A percentile compares a stretch with the other conserved stretches of the same genome.
Conservation (phyloP, 2,797 vertebrate species). For the Anabas testudineus region DNA sequence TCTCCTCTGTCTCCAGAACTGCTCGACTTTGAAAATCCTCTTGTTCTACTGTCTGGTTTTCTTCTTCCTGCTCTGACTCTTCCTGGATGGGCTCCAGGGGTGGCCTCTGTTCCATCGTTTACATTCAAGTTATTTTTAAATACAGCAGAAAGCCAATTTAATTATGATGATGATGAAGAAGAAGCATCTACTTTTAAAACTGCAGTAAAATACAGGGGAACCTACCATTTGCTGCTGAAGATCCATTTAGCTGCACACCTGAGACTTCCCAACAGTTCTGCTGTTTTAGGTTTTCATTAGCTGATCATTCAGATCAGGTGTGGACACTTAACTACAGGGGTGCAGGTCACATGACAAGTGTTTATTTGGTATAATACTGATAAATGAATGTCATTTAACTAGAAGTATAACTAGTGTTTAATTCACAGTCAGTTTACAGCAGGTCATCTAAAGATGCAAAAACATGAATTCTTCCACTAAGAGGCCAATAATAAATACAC, state of each 20-base stretch:
- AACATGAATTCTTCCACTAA: no score
- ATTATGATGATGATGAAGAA: no score
- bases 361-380: no score
- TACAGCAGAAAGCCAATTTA: no score
- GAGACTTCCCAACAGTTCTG: constrained; percentile 6
- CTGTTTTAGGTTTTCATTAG: constrained; percentile 15
- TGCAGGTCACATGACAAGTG: background rate
- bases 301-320: constrained; percentile 64
- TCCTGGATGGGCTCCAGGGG: constrained; percentile 68
- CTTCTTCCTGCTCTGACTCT: constrained; percentile 47
- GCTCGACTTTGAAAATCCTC: constrained; percentile 1
- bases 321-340: constrained; percentile 20
- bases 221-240: constrained; percentile 50
- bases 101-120: constrained; percentile 8
- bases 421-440: no score
- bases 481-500: no score
- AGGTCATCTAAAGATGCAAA: no score
- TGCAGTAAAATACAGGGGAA: background rate
- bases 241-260: constrained; percentile 49
- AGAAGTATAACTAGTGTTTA: no score
- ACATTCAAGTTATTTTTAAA: constrained; percentile 2
- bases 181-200: background rate
- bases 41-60: background rate
- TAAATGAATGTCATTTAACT: no score
- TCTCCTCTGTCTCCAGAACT: constrained; percentile 5